These are phyloP conservation scores for Microvelia longipes DNA, from an alignment of 1,140 invertebrate species.

Conservation along the genomic window DNA sequence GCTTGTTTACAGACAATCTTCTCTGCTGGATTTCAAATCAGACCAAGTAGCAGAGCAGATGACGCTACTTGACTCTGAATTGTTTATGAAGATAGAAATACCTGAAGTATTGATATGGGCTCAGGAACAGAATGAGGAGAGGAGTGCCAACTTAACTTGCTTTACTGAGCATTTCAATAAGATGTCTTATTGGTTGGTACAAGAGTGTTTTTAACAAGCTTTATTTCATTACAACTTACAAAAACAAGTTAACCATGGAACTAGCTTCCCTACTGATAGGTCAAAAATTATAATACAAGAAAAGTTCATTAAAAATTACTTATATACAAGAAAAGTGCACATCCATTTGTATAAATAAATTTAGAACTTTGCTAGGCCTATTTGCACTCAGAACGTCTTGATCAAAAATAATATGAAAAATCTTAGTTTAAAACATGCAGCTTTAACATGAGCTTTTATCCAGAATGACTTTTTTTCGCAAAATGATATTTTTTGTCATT, in stretches of 20 bases:
- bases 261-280: neutral
- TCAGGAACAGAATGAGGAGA: slow-evolving; percentile 89
- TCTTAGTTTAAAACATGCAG: no score
- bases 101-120: slow-evolving; percentile 95
- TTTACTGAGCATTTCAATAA: slow-evolving; percentile 99
- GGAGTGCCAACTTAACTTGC: slow-evolving; percentile 85
- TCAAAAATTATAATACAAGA: no score
- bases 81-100: slow-evolving; percentile 93
- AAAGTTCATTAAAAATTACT: no score
- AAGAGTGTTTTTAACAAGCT: neutral
- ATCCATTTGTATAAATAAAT: neutral
- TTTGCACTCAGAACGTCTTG: no score
- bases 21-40: slow-evolving; percentile 82
- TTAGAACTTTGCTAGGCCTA: no score
- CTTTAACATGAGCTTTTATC: no score
- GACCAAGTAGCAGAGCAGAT: slow-evolving; percentile 91
- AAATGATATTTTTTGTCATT: no score
- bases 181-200: slow-evolving; percentile 84
- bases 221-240: no score
- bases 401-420: no score
- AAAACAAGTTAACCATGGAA: no score
- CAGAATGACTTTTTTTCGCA: no score
- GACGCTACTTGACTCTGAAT: slow-evolving; percentile 86
- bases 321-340: no score
- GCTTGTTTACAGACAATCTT: slow-evolving; percentile 41